These are phyloP conservation scores for Myotis vivesi DNA, from an alignment of 2,797 vertebrate species.

Conservation along the genomic window DNA sequence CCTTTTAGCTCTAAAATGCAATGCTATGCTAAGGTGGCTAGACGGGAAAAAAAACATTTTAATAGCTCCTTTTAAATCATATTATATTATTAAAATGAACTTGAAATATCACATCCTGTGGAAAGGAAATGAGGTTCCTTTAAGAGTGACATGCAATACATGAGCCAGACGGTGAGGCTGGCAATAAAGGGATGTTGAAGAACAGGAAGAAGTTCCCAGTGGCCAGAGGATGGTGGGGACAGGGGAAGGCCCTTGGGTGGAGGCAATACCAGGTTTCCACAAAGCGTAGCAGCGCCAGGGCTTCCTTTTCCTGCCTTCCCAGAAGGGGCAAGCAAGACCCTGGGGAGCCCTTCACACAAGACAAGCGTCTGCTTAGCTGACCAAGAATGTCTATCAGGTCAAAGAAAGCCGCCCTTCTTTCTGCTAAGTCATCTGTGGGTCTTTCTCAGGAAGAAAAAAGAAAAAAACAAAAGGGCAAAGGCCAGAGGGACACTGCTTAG, in stretches of 20 bases:
- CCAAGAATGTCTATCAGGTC: neutral
- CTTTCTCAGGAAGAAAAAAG: neutral
- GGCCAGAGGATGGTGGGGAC: neutral
- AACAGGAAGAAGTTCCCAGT: neutral
- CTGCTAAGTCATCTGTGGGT: neutral
- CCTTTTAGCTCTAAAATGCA: slow-evolving; percentile 4
- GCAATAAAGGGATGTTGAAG: neutral
- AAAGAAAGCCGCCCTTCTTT: neutral
- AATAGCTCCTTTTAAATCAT: neutral
- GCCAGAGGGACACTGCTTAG: slow-evolving; percentile 36
- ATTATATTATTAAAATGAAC: neutral
- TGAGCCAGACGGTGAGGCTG: neutral
- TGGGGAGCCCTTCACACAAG: neutral
- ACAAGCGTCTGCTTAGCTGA: neutral
- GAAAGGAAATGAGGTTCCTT: slow-evolving; percentile 13
- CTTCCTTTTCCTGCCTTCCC: slow-evolving; percentile 67
- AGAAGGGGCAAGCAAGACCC: slow-evolving; percentile 30
- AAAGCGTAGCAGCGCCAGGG: neutral
- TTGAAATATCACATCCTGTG: slow-evolving; percentile 23
- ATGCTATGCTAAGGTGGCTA: neutral
- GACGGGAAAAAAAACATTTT: neutral
- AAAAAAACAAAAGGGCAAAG: neutral
- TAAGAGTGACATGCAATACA: neutral
- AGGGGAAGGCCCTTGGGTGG: neutral
- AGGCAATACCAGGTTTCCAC: slow-evolving; percentile 2